Evolutionary conservation across 1,140 invertebrate species (phyloP).

Genomic region (Temnothorax nylanderi): DNA sequence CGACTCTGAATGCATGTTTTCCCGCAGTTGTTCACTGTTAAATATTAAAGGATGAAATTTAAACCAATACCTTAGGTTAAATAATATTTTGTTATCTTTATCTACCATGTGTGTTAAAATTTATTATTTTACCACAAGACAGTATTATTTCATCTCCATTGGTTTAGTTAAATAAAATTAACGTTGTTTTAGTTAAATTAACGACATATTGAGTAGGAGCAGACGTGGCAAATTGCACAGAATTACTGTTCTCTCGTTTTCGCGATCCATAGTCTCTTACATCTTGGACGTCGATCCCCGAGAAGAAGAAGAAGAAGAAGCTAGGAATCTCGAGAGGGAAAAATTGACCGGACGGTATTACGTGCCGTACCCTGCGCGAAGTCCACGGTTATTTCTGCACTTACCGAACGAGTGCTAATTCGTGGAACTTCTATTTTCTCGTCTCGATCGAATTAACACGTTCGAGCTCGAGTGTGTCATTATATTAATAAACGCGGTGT

Average conservation of each 20-base stretch:
- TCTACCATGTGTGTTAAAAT: too few relatives aligned
- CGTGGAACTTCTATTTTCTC: constrained; percentile 14
- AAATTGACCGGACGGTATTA: constrained; percentile 16
- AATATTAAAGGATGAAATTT: too few relatives aligned
- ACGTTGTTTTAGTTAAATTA: too few relatives aligned
- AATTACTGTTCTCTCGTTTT: not conserved
- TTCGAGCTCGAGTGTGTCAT: not conserved
- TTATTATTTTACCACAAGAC: too few relatives aligned
- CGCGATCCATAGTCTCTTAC: not conserved
- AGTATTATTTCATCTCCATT: too few relatives aligned
- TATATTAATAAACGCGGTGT: not conserved
- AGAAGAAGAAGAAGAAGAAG: not conserved
- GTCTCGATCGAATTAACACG: constrained; percentile 22
- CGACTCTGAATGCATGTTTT: not conserved
- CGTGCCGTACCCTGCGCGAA: not conserved
- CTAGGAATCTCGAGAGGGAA: not conserved
- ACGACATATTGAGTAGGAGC: too few relatives aligned
- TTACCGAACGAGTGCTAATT: constrained; percentile 28
- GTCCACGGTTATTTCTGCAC: not conserved
- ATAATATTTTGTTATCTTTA: too few relatives aligned
- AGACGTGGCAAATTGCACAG: not conserved
- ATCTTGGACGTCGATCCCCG: constrained; percentile 7
- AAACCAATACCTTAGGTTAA: too few relatives aligned
- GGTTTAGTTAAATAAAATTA: too few relatives aligned
- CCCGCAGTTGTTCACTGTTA: too few relatives aligned